These are phyloP conservation scores for Microcaecilia unicolor DNA, from an alignment of 2,797 vertebrate species.

Conservation along the genomic window DNA sequence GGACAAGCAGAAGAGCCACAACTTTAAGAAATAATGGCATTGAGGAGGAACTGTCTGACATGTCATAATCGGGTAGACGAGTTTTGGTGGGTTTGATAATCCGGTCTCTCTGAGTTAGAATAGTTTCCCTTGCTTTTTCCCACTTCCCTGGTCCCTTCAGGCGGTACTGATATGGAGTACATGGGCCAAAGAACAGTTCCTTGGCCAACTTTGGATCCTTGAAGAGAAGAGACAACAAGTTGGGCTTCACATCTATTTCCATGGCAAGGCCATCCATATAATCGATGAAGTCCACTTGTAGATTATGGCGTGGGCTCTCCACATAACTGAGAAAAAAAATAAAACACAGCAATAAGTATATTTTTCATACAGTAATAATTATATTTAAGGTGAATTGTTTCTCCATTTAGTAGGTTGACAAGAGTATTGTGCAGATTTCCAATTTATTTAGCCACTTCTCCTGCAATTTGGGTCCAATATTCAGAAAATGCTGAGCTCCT, in stretches of 20 bases:
- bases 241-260: constrained; percentile 57
- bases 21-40: constrained; percentile 13
- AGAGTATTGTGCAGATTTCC: background rate
- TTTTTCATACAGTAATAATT: background rate
- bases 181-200: constrained; percentile 55
- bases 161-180: constrained; percentile 74
- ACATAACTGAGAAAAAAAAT: constrained; percentile 61
- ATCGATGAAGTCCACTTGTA: constrained; percentile 68
- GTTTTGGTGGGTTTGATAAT: constrained; percentile 61
- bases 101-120: constrained; percentile 67
- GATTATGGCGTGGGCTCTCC: constrained; percentile 69
- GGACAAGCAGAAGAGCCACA: background rate
- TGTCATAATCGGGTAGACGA: constrained; percentile 12
- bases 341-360: background rate
- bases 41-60: background rate
- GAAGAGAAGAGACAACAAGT: constrained; percentile 47
- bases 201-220: constrained; percentile 62
- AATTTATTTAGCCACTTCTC: too few species aligned
- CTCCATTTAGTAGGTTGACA: background rate
- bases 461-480: too few species aligned
- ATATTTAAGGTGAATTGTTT: too few species aligned
- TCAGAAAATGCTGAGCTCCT: too few species aligned
- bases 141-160: constrained; percentile 68
- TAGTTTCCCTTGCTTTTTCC: constrained; percentile 61
- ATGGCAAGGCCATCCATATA: constrained; percentile 80